Evolutionary conservation across 1,140 invertebrate species (phyloP).

Genomic region (Lasioglossum baleicum): DNA sequence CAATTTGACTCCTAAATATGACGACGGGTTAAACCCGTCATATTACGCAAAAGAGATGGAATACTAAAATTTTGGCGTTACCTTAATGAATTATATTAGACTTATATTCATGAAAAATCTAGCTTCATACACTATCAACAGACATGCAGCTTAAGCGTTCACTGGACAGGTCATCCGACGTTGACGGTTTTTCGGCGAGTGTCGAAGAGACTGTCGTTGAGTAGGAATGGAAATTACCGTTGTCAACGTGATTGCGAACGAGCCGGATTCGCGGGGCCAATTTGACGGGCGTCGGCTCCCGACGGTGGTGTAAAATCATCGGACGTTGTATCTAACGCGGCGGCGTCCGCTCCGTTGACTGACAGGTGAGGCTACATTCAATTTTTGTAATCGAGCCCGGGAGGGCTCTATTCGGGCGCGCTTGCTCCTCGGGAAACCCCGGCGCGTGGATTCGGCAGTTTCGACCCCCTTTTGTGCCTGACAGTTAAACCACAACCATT

Average conservation of each 20-base stretch:
- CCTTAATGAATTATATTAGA: too few relatives aligned
- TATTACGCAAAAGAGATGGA: too few relatives aligned
- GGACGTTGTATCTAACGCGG: constrained; percentile 45
- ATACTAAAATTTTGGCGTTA: too few relatives aligned
- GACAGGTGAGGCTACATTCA: constrained; percentile 66
- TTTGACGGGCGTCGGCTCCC: constrained; percentile 36
- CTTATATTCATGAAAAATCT: too few relatives aligned
- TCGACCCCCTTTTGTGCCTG: constrained; percentile 61
- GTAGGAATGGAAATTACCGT: constrained; percentile 14
- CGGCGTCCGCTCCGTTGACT: constrained; percentile 48
- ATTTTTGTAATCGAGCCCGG: constrained; percentile 67
- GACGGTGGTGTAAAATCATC: constrained; percentile 50
- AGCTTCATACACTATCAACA: too few relatives aligned
- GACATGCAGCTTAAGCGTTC: too few relatives aligned
- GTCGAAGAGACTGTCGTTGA: not conserved
- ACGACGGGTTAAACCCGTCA: too few relatives aligned
- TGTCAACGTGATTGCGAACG: constrained; percentile 17
- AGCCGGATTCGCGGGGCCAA: constrained; percentile 6
- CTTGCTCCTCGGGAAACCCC: not conserved
- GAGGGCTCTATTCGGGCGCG: constrained; percentile 41
- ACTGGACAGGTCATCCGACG: too few relatives aligned
- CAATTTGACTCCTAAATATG: too few relatives aligned
- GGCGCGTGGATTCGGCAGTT: constrained; percentile 63
- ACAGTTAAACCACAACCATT: constrained; percentile 67
- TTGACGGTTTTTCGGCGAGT: too few relatives aligned